phyloP scores from a whole-genome alignment of 2,888 invertebrate genomes.

The Cephus runcator region DNA sequence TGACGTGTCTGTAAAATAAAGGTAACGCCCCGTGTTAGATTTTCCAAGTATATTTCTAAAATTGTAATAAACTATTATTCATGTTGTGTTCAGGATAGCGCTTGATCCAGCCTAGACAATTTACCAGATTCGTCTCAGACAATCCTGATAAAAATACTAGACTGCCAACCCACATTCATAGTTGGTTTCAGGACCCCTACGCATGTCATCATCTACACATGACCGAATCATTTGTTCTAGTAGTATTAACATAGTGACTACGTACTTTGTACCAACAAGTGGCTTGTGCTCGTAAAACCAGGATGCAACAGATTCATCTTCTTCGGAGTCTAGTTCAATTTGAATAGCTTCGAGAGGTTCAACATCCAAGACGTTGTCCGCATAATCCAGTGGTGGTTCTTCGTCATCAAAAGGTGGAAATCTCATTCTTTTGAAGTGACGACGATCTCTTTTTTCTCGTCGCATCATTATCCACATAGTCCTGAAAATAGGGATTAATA shows the following conservation, averaged over 20 bases:
- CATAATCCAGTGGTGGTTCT: conserved; percentile 99
- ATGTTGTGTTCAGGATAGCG: conserved; percentile 35
- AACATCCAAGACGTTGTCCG: conserved; percentile 98
- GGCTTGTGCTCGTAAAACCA: conserved; percentile 99
- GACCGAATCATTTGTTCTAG: not conserved
- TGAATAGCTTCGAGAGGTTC: conserved; percentile 99
- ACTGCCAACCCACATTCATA: conserved; percentile 56
- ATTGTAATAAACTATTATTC: conserved; percentile 1
- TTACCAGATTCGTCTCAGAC: conserved; percentile 49
- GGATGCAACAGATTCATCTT: conserved; percentile 88
- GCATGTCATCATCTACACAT: conserved; percentile 56
- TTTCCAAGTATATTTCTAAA: not conserved
- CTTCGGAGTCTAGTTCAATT: conserved; percentile 96
- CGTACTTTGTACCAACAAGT: conserved; percentile 86
- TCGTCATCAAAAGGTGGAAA: conserved; percentile 99
- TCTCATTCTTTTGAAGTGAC: conserved; percentile 99
- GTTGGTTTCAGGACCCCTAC: conserved; percentile 66
- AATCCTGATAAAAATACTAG: conserved; percentile 39
- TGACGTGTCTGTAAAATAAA: conserved; percentile 76
- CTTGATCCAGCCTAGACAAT: conserved; percentile 50
- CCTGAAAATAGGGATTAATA: conserved; percentile 60
- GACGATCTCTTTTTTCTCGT: conserved; percentile 96
- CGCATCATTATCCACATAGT: conserved; percentile 99
- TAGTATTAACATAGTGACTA: conserved; percentile 19
- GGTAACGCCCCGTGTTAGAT: not conserved